phyloP scores from a whole-genome alignment of 1,140 invertebrate species.

The Macrocentrus cingulum region DNA sequence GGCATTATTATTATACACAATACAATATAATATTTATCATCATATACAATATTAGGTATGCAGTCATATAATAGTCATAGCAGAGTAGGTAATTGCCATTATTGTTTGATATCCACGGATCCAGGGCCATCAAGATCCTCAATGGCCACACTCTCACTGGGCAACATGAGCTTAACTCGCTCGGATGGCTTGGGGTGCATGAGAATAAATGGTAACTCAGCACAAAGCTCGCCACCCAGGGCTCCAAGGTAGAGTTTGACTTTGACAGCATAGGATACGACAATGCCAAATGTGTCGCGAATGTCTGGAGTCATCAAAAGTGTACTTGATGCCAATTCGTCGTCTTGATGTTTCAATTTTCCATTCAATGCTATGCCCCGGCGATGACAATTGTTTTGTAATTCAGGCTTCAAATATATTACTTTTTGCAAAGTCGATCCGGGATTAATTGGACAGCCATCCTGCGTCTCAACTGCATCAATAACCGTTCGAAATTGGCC shows the following conservation, averaged over 20 bases:
- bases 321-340: slow-evolving; percentile 94
- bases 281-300: slow-evolving; percentile 84
- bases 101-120: too few relatives aligned
- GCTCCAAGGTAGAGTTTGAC: slow-evolving; percentile 94
- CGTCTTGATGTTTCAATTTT: slow-evolving; percentile 81
- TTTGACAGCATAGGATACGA: slow-evolving; percentile 89
- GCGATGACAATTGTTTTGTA: slow-evolving; percentile 82
- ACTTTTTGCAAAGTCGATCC: slow-evolving; percentile 92
- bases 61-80: too few relatives aligned
- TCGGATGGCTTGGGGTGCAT: slow-evolving; percentile 85
- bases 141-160: slow-evolving; percentile 29
- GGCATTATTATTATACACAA: too few relatives aligned
- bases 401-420: slow-evolving; percentile 79
- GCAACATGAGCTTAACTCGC: slow-evolving; percentile 45
- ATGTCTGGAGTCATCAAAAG: slow-evolving; percentile 80
- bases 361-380: slow-evolving; percentile 94
- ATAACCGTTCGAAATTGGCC: slow-evolving; percentile 97
- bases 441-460: slow-evolving; percentile 92
- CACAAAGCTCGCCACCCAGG: slow-evolving; percentile 88
- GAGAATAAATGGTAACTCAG: slow-evolving; percentile 95
- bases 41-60: too few relatives aligned
- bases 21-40: too few relatives aligned
- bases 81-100: too few relatives aligned
- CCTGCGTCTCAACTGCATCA: slow-evolving; percentile 90
- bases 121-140: slow-evolving; percentile 27